Base-by-base conservation (phyloP, 2,888 invertebrate species). In the Phlogophora meticulosa region DNA sequence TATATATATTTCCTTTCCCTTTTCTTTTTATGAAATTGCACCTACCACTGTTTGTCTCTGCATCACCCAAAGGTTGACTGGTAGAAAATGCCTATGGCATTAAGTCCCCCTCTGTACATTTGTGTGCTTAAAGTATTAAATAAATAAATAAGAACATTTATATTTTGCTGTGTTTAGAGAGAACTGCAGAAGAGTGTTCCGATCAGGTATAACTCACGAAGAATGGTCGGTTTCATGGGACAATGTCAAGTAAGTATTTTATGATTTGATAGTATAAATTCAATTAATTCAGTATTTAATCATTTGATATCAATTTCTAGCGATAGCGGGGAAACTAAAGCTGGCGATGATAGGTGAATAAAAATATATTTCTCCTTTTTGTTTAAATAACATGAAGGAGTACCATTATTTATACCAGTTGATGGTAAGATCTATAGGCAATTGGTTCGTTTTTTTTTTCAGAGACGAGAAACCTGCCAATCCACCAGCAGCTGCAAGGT, bases 171-270 rank as follows among this genome's bases (percentile, higher is more conserved):
- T 85, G 66, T 24, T 81, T 17, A 94, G 95, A 73, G 91, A 92
- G 42, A 92, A 86, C 64, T 95, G 95, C 73, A 86, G 95, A 73
- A 85, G 95, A 80, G 95, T 95, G 0, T 95, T 95, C 89, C 90
- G 95, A 22, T 90, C 93, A 0, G 95, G 95, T 2, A 93, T 95
- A 38, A 95, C 95, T 0, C 94, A 95, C 52, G 95, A 95, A 70
- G 95, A 95, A 78, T 92, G 89, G 86, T 80, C 87, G 0, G 93
- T 95, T 2, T 83, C 89, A 66, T 95, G 95, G 95, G 87, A 88
- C n/a, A 86, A 83, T 53, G 87, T 89, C 0, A 83, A 90, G 93
- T 94, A 89, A 90, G 90, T 84, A 49, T 48, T 34, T 40, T 20
- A 10, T 38, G 24, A 34, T 46, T 10, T 4, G 2, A 32, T 20